Evolutionary conservation across 2,888 invertebrate genomes (phyloP).

Genomic region (Limenitis camilla): DNA sequence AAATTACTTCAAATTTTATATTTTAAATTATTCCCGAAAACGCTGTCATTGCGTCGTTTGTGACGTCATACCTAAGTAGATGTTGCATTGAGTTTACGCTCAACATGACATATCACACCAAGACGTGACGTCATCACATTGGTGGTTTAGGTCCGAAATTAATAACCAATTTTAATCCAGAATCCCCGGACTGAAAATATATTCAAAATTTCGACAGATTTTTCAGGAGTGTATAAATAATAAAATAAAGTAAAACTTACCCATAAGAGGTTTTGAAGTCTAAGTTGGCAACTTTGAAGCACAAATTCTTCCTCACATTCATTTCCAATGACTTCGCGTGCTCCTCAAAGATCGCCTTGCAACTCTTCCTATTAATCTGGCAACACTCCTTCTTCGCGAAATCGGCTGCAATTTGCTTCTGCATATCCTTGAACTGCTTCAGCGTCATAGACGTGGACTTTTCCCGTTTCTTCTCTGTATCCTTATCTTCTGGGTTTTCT

Average conservation of each 20-base stretch:
- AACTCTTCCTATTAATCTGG: slow-evolving; percentile 35
- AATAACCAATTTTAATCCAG: too few species aligned
- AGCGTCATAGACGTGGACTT: slow-evolving; percentile 23
- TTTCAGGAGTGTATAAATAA: too few species aligned
- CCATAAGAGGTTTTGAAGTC: slow-evolving; percentile 47
- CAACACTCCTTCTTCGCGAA: slow-evolving; percentile 58
- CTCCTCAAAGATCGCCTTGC: slow-evolving; percentile 47
- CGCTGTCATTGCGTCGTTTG: too few species aligned
- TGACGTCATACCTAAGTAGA: too few species aligned
- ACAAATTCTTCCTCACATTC: slow-evolving; percentile 41
- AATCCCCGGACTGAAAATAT: too few species aligned
- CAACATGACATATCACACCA: too few species aligned
- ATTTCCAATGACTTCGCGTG: slow-evolving; percentile 38
- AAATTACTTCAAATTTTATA: too few species aligned
- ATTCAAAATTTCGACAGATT: too few species aligned
- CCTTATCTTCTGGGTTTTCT: slow-evolving; percentile 18
- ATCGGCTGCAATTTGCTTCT: slow-evolving; percentile 45
- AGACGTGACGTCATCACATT: too few species aligned
- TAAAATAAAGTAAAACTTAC: slow-evolving; percentile 29
- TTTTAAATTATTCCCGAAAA: too few species aligned
- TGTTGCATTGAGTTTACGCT: background rate
- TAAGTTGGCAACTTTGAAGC: slow-evolving; percentile 44
- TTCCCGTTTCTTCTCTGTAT: slow-evolving; percentile 18
- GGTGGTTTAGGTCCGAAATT: too few species aligned
- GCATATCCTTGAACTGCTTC: slow-evolving; percentile 56